Base-by-base conservation (phyloP, 2,797 vertebrate genomes). In the Garrulus glandarius region DNA sequence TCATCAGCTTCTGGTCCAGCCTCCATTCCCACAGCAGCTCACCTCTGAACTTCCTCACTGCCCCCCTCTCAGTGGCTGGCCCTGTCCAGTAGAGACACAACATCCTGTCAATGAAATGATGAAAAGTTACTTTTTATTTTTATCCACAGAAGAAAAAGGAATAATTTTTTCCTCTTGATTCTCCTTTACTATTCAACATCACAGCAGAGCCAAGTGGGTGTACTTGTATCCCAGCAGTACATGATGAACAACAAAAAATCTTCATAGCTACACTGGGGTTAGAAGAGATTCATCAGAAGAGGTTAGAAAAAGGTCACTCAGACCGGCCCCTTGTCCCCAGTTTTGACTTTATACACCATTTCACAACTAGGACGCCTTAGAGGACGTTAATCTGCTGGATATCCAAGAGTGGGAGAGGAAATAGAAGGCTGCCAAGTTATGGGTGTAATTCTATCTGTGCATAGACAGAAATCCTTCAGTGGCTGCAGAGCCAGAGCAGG, bases 311-410 rank as follows among this genome's bases (percentile, higher is more conserved):
- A 70, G 59, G 78, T 71, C 72, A 87, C n/a, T 61, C 36, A 52
- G 56, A 44, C 39, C 39, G 76, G 67, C 43, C 92, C 85, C 90
- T 70, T 72, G 92, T 84, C 70, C 88, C 77, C 55, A 72, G 10
- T 94, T 92, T 39, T 90, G 67, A 93, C 93, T 93, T 94, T 92
- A 63, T 32, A 86, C 92, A 95, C 50, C 67, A 82, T 96, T 95
- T 95, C 96, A 93, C 92, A 95, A 95, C n/a, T 11, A 56, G 87
- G 69, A 90, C 86, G 83, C 76, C 87, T 81, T 76, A 41, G 43
- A 94, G 85, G 67, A 75, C 1, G 6, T 84, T 90, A 88, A 93
- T 94, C 82, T 86, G 61, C 53, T 89, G 93, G 76, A 95, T 67
- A 81, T 34, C 72, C 92, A 84, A 71, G 74, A 95, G 70, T 23